A percentile compares a stretch with the other conserved stretches of the same genome.
These are phyloP conservation scores for Dryococelus australis DNA, from an alignment of 2,888 invertebrate genomes.

Conservation along the genomic window DNA sequence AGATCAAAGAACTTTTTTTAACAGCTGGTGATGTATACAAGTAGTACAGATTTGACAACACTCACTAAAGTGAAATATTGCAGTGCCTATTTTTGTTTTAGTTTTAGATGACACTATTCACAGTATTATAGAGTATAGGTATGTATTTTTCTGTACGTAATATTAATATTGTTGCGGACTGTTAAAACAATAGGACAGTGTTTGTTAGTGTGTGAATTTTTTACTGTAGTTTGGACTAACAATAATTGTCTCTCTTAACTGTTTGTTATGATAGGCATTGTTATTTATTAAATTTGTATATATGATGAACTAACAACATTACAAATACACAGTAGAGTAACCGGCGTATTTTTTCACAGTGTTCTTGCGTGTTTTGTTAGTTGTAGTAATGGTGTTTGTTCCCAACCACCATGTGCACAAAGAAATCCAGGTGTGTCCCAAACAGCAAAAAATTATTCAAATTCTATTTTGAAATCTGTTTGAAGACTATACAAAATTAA, in stretches of 20 bases:
- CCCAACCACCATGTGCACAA: background rate
- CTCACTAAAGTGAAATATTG: background rate
- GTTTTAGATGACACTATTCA: background rate
- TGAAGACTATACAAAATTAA: background rate
- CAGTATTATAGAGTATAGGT: background rate
- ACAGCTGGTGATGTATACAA: background rate
- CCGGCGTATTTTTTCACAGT: background rate
- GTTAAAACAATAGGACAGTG: background rate
- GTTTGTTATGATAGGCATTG: background rate
- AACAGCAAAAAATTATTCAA: background rate
- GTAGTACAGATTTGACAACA: background rate
- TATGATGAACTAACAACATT: background rate
- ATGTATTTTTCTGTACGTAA: background rate
- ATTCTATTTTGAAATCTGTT: background rate
- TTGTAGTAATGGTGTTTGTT: background rate
- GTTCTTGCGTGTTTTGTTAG: background rate
- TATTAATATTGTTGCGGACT: background rate
- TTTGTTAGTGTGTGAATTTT: conserved; percentile 7
- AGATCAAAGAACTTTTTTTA: no score
- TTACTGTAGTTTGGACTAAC: background rate
- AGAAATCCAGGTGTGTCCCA: background rate
- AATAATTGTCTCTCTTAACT: background rate
- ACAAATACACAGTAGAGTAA: background rate
- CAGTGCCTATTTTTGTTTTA: background rate
- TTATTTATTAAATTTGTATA: background rate